A percentile compares a stretch with the other conserved stretches of the same genome.
Evolutionary conservation across 2,888 invertebrate genomes (phyloP).

Genomic region (Oligia latruncula): DNA sequence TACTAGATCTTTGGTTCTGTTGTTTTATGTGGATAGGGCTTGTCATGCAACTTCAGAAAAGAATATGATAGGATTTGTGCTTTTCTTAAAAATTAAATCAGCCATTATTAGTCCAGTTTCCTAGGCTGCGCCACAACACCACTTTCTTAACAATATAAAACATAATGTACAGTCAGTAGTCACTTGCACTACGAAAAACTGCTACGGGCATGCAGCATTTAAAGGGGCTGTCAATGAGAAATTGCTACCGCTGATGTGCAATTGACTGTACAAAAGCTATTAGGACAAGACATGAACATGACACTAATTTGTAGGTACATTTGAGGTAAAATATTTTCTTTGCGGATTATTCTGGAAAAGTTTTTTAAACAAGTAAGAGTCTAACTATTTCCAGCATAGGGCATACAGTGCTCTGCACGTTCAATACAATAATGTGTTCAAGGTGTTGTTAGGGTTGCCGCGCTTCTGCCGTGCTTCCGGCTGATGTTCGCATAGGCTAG

Average conservation of each 20-base stretch:
- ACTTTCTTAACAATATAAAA: too few relatives aligned
- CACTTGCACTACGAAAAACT: too few relatives aligned
- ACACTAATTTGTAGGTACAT: not conserved
- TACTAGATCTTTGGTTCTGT: too few relatives aligned
- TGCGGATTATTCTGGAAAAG: not conserved
- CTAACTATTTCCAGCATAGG: too few relatives aligned
- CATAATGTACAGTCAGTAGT: too few relatives aligned
- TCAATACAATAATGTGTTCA: too few relatives aligned
- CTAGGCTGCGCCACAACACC: not conserved
- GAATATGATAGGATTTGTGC: not conserved
- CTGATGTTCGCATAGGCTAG: too few relatives aligned
- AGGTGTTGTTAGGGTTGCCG: too few relatives aligned
- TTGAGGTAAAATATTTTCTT: not conserved
- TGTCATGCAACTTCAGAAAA: not conserved
- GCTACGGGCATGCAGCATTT: too few relatives aligned
- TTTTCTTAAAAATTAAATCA: not conserved
- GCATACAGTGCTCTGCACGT: too few relatives aligned
- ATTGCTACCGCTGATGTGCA: not conserved
- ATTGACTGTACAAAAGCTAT: constrained; percentile 33
- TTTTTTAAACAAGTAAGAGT: not conserved
- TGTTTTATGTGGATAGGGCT: not conserved
- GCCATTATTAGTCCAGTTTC: not conserved
- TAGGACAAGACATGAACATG: not conserved
- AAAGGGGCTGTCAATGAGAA: too few relatives aligned
- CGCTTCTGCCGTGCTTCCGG: too few relatives aligned